Percentiles rank a stretch among this genome's conserved stretches.
These are phyloP conservation scores for Pseudomyrmex gracilis DNA, from an alignment of 1,140 invertebrate genomes.

Conservation along the genomic window DNA sequence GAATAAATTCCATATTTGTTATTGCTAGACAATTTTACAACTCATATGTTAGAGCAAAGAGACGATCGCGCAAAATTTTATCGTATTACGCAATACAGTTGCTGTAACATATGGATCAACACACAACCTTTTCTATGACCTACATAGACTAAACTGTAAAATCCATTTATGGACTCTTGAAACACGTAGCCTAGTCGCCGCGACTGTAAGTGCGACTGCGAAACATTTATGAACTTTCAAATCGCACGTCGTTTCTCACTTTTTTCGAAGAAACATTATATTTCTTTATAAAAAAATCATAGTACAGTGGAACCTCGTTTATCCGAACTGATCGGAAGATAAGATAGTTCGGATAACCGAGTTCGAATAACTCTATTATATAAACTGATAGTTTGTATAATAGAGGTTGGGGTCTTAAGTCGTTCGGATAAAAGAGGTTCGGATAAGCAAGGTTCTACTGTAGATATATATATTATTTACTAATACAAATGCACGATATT, in stretches of 20 bases:
- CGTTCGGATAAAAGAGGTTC: too few species aligned
- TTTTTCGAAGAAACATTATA: neutral
- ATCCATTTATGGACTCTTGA: constrained; percentile 51
- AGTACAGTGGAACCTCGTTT: too few species aligned
- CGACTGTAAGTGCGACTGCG: neutral
- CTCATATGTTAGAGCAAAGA: neutral
- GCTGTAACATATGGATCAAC: constrained; percentile 18
- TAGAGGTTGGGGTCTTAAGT: too few species aligned
- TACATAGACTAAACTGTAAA: constrained; percentile 36
- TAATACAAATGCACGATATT: constrained; percentile 5
- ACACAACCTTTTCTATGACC: constrained; percentile 8
- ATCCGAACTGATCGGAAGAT: too few species aligned
- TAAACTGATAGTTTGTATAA: too few species aligned
- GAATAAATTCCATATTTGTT: constrained; percentile 10
- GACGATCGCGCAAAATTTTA: neutral
- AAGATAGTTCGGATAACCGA: too few species aligned
- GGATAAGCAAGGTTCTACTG: too few species aligned
- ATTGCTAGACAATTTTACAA: neutral
- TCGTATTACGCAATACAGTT: constrained; percentile 32
- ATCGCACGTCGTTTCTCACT: constrained; percentile 23
- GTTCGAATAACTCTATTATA: too few species aligned
- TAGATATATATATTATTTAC: neutral
- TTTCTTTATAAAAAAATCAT: neutral
- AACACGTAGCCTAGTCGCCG: constrained; percentile 34
- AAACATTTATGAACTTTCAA: constrained; percentile 50